Evolutionary conservation across 2,888 invertebrate genomes (phyloP).

Genomic region (Bugulina stolonifera): DNA sequence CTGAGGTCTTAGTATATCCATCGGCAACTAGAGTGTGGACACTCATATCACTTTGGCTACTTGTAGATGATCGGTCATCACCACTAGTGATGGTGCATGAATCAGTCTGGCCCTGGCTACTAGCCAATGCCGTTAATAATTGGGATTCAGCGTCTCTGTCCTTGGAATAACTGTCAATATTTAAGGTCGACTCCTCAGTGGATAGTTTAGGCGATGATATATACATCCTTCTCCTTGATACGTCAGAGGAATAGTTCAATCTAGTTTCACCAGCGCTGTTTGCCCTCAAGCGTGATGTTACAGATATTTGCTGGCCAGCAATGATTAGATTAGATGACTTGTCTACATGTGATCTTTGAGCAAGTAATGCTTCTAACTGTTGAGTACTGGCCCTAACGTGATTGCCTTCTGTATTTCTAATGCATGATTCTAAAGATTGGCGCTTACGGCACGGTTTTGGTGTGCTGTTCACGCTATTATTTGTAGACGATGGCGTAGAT

Average conservation of each 20-base stretch:
- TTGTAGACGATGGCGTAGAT: background rate
- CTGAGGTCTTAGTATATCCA: no score
- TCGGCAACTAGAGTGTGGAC: no score
- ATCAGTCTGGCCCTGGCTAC: no score
- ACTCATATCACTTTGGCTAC: no score
- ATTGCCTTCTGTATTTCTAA: background rate
- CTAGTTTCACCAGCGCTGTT: background rate
- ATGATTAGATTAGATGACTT: background rate
- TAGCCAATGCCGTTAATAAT: no score
- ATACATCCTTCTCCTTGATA: background rate
- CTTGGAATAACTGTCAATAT: background rate
- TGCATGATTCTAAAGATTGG: background rate
- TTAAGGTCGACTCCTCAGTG: background rate
- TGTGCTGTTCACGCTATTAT: constrained; percentile 11
- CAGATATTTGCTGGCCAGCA: background rate
- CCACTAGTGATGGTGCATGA: no score
- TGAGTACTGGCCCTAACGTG: background rate
- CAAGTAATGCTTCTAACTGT: background rate
- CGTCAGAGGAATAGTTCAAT: background rate
- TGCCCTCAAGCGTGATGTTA: constrained; percentile 1
- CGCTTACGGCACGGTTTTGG: background rate
- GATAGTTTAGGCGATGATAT: background rate
- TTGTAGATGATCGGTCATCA: no score
- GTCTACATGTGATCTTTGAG: background rate
- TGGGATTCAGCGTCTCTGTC: no score